Conservation (phyloP, 2,888 invertebrate genomes). For the Gerris lacustris region DNA sequence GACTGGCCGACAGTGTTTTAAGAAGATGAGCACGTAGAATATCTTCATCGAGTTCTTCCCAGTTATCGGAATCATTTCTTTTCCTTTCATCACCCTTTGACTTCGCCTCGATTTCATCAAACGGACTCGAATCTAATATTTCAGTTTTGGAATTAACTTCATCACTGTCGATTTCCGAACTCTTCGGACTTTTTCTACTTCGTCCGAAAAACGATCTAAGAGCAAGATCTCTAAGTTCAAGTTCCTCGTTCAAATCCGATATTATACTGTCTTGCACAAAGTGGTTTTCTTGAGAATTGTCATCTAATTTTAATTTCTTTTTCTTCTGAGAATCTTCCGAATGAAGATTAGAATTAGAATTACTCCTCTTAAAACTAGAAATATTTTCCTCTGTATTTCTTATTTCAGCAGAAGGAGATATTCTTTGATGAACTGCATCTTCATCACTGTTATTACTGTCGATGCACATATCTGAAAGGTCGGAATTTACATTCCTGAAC, state of each 20-base stretch:
- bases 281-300: neutral
- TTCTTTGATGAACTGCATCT: neutral
- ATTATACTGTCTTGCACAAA: neutral
- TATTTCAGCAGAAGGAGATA: too few species aligned
- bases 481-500: neutral
- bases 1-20: slow-evolving; percentile 16
- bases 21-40: slow-evolving; percentile 24
- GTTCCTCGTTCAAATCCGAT: neutral
- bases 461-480: neutral
- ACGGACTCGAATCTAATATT: neutral
- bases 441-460: neutral
- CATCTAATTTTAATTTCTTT: neutral
- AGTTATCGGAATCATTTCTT: slow-evolving; percentile 14
- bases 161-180: neutral
- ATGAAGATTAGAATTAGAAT: neutral
- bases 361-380: neutral
- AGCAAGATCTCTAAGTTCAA: neutral
- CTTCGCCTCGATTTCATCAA: neutral
- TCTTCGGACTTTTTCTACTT: neutral
- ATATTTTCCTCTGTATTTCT: neutral
- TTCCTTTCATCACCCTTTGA: neutral
- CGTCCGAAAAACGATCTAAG: neutral
- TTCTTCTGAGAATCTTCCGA: neutral
- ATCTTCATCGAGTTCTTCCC: slow-evolving; percentile 25
- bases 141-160: neutral